Evolutionary conservation across 2,888 invertebrate species (phyloP).

Genomic region (Epistrophella euchroma): DNA sequence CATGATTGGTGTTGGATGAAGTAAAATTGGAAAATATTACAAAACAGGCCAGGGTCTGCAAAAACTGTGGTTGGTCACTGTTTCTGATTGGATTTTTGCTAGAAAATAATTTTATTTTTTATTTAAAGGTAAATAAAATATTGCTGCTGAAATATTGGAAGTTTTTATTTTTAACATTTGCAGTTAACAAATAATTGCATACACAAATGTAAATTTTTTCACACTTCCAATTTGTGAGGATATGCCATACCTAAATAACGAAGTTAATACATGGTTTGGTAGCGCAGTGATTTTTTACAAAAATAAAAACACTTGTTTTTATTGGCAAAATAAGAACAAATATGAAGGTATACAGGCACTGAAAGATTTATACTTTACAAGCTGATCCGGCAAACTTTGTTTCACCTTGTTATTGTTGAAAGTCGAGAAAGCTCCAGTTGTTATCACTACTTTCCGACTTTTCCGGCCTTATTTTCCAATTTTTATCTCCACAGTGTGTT

Average conservation of each 20-base stretch:
- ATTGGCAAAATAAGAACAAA: no score
- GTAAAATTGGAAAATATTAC: constrained; percentile 63
- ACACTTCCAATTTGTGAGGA: constrained; percentile 2
- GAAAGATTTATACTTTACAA: no score
- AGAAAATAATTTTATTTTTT: neutral
- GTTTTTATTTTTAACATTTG: constrained; percentile 9
- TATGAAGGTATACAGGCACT: no score
- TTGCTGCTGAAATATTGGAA: constrained; percentile 10
- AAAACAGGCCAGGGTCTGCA: constrained; percentile 9
- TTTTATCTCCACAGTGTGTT: no score
- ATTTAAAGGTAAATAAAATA: neutral
- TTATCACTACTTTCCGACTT: no score
- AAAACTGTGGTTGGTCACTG: constrained; percentile 38
- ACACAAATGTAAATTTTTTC: neutral
- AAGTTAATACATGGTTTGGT: neutral
- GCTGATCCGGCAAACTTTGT: no score
- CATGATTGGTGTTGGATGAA: constrained; percentile 53
- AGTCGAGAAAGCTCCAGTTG: no score
- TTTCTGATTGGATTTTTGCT: constrained; percentile 56
- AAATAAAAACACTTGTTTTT: no score
- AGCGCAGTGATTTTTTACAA: neutral
- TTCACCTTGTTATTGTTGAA: no score
- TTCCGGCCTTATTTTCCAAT: no score
- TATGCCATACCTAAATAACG: neutral
- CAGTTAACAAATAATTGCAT: constrained; percentile 9